Evolutionary conservation across 2,113 vertebrate species (phyloP), one percentile per base, ranked within the genome.

Genomic region (Symphodus melops): DNA sequence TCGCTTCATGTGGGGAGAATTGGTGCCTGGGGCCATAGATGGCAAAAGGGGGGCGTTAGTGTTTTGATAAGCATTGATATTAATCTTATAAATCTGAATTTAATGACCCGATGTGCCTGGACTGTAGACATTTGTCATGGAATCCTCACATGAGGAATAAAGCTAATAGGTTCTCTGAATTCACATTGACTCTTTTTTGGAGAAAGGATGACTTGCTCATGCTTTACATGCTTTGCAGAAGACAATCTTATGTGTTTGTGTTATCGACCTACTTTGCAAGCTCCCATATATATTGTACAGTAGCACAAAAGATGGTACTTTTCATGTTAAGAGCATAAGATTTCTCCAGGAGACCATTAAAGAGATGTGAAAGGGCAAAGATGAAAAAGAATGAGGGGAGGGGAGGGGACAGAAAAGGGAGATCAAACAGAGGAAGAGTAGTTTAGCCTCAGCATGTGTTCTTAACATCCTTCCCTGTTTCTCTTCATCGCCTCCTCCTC

Each of bases 1-100:
- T 75, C 67, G 58, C 75, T 77, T 74, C 81, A 75, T 36, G 56
- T 83, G 79, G 51, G 82, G 64, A 58, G 78, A 83, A 69, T 39
- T 70, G 82, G 68, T 21, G 83, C 83, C 73, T 63, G 41, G 83
- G 81, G 86, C 79, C 67, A 61, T 57, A 77, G 70, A 75, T 82
- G 79, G 68, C 42, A 11, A 68, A 78, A 79, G 81, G 59, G 28
- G 85, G 80, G 79, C 55, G 78, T 73, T 63, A 62, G 85, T 87
- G 88, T 92, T 92, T 86, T 91, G 85, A 90, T 92, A 90, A 90
- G 83, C 85, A 86, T 88, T 71, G 75, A 86, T 82, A 90, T 92
- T 86, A 84, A 89, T 88, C 91, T 86, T 84, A 79, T 84, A 84
- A 90, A 91, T 91, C 83, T 91, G 72, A 85, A 88, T 92, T 91